phyloP scores from a whole-genome alignment of 2,888 invertebrate genomes.

The Scotopteryx bipunctaria region DNA sequence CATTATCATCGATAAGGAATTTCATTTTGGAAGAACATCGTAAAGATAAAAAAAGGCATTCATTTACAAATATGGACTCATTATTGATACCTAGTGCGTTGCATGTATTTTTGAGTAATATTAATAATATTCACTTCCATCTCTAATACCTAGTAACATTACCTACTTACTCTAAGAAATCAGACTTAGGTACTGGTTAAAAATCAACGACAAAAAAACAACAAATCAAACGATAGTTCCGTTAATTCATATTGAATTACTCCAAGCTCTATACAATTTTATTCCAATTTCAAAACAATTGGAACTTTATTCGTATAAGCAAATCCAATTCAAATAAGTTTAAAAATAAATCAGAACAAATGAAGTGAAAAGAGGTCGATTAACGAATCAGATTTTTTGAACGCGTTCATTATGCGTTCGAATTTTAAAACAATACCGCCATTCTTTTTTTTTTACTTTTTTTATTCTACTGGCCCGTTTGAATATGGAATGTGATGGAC shows the following conservation, averaged over 20 bases:
- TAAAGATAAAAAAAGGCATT: neutral
- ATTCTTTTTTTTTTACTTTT: too few species aligned
- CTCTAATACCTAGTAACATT: too few species aligned
- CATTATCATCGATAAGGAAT: constrained; percentile 9
- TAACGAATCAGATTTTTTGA: constrained; percentile 65
- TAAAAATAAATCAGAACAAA: constrained; percentile 62
- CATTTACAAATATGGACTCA: too few species aligned
- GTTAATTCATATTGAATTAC: constrained; percentile 82
- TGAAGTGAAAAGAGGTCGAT: constrained; percentile 79
- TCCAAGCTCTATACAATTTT: constrained; percentile 62
- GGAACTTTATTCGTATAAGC: constrained; percentile 62
- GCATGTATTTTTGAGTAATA: too few species aligned
- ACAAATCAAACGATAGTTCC: constrained; percentile 62
- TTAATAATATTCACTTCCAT: too few species aligned
- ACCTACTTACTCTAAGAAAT: too few species aligned
- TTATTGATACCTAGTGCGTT: too few species aligned
- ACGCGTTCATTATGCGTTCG: constrained; percentile 71
- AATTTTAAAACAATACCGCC: constrained; percentile 77
- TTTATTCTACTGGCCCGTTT: constrained; percentile 71
- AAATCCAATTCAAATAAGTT: constrained; percentile 59
- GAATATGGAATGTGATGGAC: constrained; percentile 77
- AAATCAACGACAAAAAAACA: constrained; percentile 26
- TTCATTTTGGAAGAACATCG: neutral
- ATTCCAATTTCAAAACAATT: constrained; percentile 57
- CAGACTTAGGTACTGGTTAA: too few species aligned